Percentiles rank a stretch among this genome's conserved stretches.
phyloP scores from a whole-genome alignment of 2,797 vertebrate genomes.

The Schizopygopsis pylzovi region DNA sequence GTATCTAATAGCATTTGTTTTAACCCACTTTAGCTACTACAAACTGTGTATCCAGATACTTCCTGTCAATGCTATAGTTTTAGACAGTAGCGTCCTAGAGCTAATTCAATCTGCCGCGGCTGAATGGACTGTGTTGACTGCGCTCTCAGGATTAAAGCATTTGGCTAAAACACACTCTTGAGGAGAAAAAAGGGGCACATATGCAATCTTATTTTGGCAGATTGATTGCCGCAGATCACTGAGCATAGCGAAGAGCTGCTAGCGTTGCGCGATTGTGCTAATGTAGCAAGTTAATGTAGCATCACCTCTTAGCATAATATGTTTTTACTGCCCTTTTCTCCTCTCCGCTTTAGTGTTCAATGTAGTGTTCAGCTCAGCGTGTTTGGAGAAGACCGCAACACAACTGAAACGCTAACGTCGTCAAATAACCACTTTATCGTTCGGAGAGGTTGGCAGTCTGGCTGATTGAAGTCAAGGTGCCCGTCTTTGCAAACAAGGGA shows the following conservation, averaged over 20 bases:
- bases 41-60: background rate
- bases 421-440: slow-evolving; percentile 46
- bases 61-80: background rate
- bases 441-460: slow-evolving; percentile 1
- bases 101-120: slow-evolving; percentile 49
- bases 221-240: slow-evolving; percentile 48
- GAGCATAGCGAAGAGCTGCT: slow-evolving; percentile 43
- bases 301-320: slow-evolving; percentile 47
- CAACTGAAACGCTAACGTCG: slow-evolving; percentile 11
- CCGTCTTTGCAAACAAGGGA: slow-evolving; percentile 44
- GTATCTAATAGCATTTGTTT: background rate
- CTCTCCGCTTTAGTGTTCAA: slow-evolving; percentile 27
- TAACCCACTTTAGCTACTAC: background rate
- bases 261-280: slow-evolving; percentile 32
- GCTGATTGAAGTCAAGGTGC: slow-evolving; percentile 51
- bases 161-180: slow-evolving; percentile 45
- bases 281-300: slow-evolving; percentile 52
- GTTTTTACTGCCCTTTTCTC: slow-evolving; percentile 41
- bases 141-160: slow-evolving; percentile 55
- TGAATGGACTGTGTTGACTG: slow-evolving; percentile 55
- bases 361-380: background rate
- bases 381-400: slow-evolving; percentile 13
- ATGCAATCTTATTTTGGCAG: slow-evolving; percentile 50
- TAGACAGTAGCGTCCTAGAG: slow-evolving; percentile 28
- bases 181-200: slow-evolving; percentile 42